Conservation (phyloP, 2,888 invertebrate genomes). For the Drosophila limbata region DNA sequence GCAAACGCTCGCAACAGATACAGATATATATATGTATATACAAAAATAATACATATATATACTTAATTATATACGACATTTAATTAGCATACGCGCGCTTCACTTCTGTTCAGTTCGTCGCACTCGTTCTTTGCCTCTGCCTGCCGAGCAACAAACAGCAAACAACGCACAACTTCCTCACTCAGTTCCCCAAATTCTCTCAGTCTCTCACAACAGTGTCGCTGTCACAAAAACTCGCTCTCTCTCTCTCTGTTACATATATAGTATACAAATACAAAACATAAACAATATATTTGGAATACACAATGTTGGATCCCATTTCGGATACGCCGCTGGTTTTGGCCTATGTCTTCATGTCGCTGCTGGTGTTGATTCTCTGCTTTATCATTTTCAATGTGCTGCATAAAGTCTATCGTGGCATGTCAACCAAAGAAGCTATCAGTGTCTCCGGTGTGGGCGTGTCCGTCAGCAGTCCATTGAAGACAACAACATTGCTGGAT, state of each 20-base stretch:
- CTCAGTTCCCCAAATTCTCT: conserved; percentile 8
- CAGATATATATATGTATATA: conserved; percentile 2
- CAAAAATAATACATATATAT: conserved; percentile 8
- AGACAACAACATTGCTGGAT: conserved; percentile 59
- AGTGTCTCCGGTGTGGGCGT: conserved; percentile 27
- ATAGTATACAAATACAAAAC: conserved; percentile 1
- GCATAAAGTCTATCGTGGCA: conserved; percentile 80
- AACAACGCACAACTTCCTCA: conserved; percentile 18
- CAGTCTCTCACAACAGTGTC: background rate
- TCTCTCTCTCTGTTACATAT: conserved; percentile 1
- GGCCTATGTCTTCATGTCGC: conserved; percentile 83
- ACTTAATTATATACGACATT: conserved; percentile 42
- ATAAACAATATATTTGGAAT: conserved; percentile 8
- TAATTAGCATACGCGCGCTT: conserved; percentile 66
- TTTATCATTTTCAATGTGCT: conserved; percentile 84
- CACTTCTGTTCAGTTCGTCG: conserved; percentile 39
- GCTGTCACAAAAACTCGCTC: conserved; percentile 7
- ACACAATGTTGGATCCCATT: conserved; percentile 80
- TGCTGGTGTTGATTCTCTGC: conserved; percentile 82
- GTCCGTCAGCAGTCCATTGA: conserved; percentile 30
- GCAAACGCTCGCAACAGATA: conserved; percentile 5
- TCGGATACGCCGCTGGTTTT: conserved; percentile 83
- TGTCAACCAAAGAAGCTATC: conserved; percentile 8
- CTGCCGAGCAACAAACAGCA: background rate
- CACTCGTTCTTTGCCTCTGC: conserved; percentile 21